Base-by-base conservation (phyloP, 2,113 vertebrate species). In the Apeltes quadracus region DNA sequence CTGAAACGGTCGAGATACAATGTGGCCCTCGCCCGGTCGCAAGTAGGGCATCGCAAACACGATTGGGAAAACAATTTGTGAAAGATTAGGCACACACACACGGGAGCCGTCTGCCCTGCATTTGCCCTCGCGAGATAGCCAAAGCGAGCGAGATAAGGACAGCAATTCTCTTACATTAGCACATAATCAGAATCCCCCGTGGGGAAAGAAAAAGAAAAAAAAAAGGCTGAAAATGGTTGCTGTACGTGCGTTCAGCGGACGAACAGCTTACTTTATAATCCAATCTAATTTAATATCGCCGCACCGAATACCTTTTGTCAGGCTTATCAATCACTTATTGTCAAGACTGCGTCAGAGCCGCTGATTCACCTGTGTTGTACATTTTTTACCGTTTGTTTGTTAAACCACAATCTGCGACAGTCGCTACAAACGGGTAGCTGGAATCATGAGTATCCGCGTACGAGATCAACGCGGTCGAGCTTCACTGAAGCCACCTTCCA, bases 81-180 rank as follows among this genome's bases (percentile, higher is more conserved):
- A 87, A 85, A 93, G 91, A 93, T 93, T 92, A 93, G 90, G 92
- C 92, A 92, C 90, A 93, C 85, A 93, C 85, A 91, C 84, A 81
- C 85, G 89, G 87, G 91, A 90, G 91, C 75, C 68, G 82, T 89
- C 89, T 93, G 84, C 88, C 90, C 90, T 81, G 75, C 92, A 81
- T 91, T 85, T 92, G 91, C 85, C 90, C 92, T 27, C 63, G 23
- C 23, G 71, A 89, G 87, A 91, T 89, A 87, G 82, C 79, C 75
- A 87, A 78, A 84, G 82, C 74, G 84, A 90, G 86, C 85, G 79
- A 91, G 90, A 92, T 92, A 92, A 90, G 86, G 55, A 32, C 64
- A 61, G 87, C 90, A 88, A 91, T 92, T 90, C 83, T 91, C 81
- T 72, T 84, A 89, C 91, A 91, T 90, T 89, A 92, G 86, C 90